phyloP scores from a whole-genome alignment of 1,140 invertebrate species.

The Ditylenchus dipsaci region DNA sequence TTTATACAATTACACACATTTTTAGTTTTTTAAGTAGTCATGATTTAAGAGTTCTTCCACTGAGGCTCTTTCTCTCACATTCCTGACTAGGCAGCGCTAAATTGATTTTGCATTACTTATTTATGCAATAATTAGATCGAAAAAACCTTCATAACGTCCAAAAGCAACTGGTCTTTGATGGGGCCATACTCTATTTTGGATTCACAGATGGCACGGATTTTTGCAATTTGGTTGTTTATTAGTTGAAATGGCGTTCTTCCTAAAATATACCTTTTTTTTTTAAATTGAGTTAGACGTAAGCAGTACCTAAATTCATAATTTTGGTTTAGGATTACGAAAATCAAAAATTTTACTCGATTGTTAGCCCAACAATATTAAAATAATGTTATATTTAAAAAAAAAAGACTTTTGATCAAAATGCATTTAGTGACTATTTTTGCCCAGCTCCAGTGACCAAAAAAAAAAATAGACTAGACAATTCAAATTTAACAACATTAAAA shows the following conservation, averaged over 20 bases:
- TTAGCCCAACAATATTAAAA: no score
- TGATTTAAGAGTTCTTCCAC: conserved; percentile 70
- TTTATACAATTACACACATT: background rate
- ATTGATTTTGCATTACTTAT: conserved; percentile 20
- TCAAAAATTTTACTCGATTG: no score
- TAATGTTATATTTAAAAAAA: no score
- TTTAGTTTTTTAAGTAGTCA: conserved; percentile 63
- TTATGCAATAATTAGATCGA: background rate
- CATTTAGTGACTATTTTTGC: no score
- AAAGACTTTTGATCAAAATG: no score
- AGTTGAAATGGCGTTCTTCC: conserved; percentile 77
- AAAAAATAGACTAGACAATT: no score
- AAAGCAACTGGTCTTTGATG: conserved; percentile 60
- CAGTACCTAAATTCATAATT: no score
- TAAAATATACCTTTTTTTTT: no score
- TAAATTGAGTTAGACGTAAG: no score
- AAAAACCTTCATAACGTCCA: conserved; percentile 63
- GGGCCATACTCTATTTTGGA: conserved; percentile 70
- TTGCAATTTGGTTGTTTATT: conserved; percentile 70
- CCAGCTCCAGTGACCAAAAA: no score
- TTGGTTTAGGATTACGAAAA: no score
- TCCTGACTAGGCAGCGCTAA: conserved; percentile 68
- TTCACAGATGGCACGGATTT: conserved; percentile 77
- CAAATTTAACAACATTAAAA: no score
- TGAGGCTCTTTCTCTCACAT: conserved; percentile 69